Percentiles rank a stretch among this genome's conserved stretches.
Evolutionary conservation across 2,113 vertebrate genomes (phyloP).

Genomic region (Meleagris gallopavo): DNA sequence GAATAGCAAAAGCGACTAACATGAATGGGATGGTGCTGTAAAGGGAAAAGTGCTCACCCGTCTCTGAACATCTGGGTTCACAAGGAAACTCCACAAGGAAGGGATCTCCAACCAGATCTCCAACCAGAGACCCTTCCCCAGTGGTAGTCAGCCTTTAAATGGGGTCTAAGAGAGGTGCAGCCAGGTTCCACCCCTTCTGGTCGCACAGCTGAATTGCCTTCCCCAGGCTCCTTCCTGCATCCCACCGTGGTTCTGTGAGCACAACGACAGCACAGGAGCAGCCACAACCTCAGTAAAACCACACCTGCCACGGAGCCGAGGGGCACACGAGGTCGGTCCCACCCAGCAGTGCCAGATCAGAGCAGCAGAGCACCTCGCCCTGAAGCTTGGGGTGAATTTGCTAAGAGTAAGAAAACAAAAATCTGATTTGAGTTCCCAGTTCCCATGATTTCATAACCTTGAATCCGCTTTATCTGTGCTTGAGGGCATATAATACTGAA

Average conservation of each 20-base stretch:
- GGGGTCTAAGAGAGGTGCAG: no score
- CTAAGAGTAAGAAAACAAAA: neutral
- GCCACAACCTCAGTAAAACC: neutral
- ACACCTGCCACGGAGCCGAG: fast-evolving
- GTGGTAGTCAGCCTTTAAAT: no score
- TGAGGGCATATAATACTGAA: neutral
- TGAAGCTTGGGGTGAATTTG: neutral
- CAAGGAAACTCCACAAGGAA: no score
- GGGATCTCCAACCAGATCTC: no score
- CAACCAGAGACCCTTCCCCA: no score
- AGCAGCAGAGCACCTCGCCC: neutral
- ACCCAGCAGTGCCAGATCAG: fast-evolving
- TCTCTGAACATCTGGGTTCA: no score
- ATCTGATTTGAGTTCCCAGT: neutral
- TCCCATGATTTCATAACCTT: fast-evolving
- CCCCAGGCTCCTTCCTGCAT: fast-evolving
- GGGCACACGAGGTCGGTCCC: neutral
- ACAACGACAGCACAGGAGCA: fast-evolving
- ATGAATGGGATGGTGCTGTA: no score
- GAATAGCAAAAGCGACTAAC: no score
- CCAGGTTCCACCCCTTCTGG: no score
- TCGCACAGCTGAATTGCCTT: no score
- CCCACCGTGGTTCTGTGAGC: fast-evolving
- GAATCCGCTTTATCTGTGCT: neutral
- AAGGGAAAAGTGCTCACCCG: no score